phyloP scores from a whole-genome alignment of 1,140 invertebrate species.

The Lordiphosa collinella region DNA sequence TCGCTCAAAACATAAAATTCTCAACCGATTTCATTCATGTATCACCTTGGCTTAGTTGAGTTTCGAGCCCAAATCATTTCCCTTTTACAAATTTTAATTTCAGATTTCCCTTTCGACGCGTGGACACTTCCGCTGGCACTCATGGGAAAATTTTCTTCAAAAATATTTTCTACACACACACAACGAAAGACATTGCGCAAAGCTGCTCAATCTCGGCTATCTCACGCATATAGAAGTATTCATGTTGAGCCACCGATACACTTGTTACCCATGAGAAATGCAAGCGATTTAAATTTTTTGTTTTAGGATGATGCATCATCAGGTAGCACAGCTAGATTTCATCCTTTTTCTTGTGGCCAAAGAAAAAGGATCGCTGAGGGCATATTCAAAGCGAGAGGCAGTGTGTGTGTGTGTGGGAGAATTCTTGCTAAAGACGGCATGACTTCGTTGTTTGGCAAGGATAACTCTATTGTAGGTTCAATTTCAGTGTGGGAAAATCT shows the following conservation, averaged over 20 bases:
- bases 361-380: conserved; percentile 59
- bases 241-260: conserved; percentile 40
- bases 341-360: conserved; percentile 52
- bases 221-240: conserved; percentile 58
- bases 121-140: conserved; percentile 43
- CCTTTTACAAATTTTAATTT: not conserved
- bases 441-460: conserved; percentile 62
- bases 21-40: too few species aligned
- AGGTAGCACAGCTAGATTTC: conserved; percentile 52
- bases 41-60: too few species aligned
- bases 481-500: conserved; percentile 64
- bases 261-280: conserved; percentile 71
- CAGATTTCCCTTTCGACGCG: conserved; percentile 31
- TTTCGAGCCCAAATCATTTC: too few species aligned
- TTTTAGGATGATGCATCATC: conserved; percentile 19
- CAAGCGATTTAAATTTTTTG: conserved; percentile 65
- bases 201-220: conserved; percentile 49
- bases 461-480: conserved; percentile 56
- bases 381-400: conserved; percentile 40
- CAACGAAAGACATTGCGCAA: conserved; percentile 37
- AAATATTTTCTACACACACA: conserved; percentile 14
- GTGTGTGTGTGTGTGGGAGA: conserved; percentile 47
- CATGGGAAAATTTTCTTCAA: conserved; percentile 42
- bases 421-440: conserved; percentile 65
- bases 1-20: too few species aligned